A percentile compares a stretch with the other conserved stretches of the same genome.
phyloP scores from a whole-genome alignment of 2,797 vertebrate genomes.

The Hozukius guyotensis region DNA sequence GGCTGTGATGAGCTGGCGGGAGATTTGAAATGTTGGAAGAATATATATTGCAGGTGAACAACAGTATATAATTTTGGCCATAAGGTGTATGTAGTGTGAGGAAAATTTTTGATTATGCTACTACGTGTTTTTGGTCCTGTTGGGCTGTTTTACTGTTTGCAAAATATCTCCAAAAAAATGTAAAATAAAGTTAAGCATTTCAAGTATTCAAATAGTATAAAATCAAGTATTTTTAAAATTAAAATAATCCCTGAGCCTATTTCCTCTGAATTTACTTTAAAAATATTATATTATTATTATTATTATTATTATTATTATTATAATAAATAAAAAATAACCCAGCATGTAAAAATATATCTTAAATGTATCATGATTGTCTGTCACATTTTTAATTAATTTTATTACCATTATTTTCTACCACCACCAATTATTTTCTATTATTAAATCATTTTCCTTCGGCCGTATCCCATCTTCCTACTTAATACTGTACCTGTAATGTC shows the following conservation, averaged over 20 bases:
- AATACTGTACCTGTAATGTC: constrained; percentile 5
- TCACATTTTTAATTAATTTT: too few relatives aligned
- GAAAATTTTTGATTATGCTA: not conserved
- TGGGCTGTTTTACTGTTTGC: too few relatives aligned
- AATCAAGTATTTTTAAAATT: not conserved
- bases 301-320: too few relatives aligned
- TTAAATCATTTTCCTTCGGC: not conserved
- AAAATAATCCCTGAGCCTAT: not conserved
- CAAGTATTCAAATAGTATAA: too few relatives aligned
- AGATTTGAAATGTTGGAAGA: constrained; percentile 42
- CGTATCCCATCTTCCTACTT: not conserved
- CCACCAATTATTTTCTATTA: not conserved
- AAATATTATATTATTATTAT: not conserved
- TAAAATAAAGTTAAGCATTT: not conserved
- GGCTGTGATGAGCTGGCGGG: constrained; percentile 6
- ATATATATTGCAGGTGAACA: not conserved
- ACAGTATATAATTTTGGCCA: not conserved
- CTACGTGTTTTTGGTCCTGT: not conserved
- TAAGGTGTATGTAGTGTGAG: not conserved
- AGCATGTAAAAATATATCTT: rapidly evolving
- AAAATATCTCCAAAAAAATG: too few relatives aligned
- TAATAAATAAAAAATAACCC: not conserved
- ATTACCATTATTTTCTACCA: too few relatives aligned
- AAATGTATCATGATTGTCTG: not conserved
- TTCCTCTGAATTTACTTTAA: not conserved